Conservation (phyloP, 2,888 invertebrate genomes). For the Tetranychus truncatus region DNA sequence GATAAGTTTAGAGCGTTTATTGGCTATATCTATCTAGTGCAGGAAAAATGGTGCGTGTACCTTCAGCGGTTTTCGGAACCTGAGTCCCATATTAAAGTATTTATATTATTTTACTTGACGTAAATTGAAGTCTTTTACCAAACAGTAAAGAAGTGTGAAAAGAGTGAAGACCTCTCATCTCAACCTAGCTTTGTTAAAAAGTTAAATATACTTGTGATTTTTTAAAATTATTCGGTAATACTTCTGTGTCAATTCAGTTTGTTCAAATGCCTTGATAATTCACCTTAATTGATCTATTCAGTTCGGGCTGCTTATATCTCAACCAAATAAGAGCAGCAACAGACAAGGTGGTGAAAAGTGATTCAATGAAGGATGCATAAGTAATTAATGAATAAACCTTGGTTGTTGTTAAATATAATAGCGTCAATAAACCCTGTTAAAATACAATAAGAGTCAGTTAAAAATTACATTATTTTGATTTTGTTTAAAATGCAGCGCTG, state of each 20-base stretch:
- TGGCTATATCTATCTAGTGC: no score
- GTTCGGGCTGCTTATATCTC: conserved; percentile 53
- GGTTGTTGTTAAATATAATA: conserved; percentile 55
- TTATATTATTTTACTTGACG: no score
- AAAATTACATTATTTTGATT: no score
- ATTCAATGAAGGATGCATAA: conserved; percentile 76
- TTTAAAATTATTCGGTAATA: not conserved
- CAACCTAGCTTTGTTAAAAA: no score
- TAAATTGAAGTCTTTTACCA: no score
- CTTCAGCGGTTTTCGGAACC: no score
- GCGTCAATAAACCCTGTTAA: conserved; percentile 61
- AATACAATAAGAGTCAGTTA: not conserved
- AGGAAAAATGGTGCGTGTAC: no score
- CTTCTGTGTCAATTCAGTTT: not conserved
- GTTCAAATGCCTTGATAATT: not conserved
- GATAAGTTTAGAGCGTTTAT: no score
- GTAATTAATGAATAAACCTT: conserved; percentile 74
- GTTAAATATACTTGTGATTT: no score
- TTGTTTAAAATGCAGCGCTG: not conserved
- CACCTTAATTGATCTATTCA: conserved; percentile 62
- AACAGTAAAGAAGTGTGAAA: no score
- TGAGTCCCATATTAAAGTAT: no score
- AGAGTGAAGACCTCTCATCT: no score
- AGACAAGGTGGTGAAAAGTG: conserved; percentile 64
- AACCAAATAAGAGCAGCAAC: conserved; percentile 68